Conservation (phyloP, 2,113 vertebrate genomes). For the Rhagologus leucostigma region DNA sequence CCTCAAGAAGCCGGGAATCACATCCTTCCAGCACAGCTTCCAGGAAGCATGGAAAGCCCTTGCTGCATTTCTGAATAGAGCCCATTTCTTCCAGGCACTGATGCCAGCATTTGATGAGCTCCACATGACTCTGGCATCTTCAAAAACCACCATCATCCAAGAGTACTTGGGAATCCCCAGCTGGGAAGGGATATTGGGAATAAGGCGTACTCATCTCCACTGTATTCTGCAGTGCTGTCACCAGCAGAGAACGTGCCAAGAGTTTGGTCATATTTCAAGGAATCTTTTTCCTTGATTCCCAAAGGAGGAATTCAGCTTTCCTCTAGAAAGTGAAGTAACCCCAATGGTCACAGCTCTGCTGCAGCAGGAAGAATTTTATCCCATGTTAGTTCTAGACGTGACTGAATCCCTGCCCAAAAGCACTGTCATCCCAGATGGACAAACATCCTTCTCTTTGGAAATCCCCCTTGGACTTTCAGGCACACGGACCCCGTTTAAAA, state of each 20-base stretch:
- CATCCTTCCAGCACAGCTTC: neutral
- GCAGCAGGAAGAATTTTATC: neutral
- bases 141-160: rapidly evolving
- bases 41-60: neutral
- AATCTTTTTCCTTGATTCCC: neutral
- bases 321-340: neutral
- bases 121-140: rapidly evolving
- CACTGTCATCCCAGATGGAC: neutral
- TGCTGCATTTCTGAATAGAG: rapidly evolving
- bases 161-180: neutral
- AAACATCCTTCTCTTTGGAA: neutral
- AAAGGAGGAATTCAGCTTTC: neutral
- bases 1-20: rapidly evolving
- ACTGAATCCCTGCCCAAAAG: neutral
- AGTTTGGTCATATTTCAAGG: neutral
- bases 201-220: neutral
- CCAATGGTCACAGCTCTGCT: neutral
- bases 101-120: neutral
- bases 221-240: neutral
- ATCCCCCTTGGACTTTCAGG: neutral
- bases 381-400: neutral
- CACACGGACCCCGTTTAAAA: neutral
- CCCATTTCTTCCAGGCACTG: neutral
- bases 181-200: neutral
- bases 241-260: neutral